Evolutionary conservation across 2,113 vertebrate species (phyloP).

Genomic region (Sapayoa aenigma): DNA sequence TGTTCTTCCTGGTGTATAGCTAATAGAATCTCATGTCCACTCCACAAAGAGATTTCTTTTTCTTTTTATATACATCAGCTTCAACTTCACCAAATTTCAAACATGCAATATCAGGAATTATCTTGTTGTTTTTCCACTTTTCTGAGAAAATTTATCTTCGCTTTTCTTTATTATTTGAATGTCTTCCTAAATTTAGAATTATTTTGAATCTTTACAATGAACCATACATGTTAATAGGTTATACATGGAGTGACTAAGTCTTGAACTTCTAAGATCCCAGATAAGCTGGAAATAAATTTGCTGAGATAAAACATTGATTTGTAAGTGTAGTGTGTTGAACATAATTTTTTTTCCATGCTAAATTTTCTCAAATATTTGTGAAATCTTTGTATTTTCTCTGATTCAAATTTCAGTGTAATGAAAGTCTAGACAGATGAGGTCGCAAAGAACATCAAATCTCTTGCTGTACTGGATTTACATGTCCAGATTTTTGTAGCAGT

Average conservation of each 20-base stretch:
- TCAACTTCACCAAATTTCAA: background rate
- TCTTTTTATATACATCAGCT: background rate
- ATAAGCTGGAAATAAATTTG: background rate
- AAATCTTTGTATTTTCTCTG: background rate
- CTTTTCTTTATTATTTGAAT: background rate
- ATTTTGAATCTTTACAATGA: background rate
- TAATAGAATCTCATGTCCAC: background rate
- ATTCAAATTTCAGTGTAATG: background rate
- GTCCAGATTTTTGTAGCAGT: too few species aligned
- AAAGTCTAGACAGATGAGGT: background rate
- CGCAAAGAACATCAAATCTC: background rate
- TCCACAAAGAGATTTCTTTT: background rate
- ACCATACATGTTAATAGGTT: rapidly evolving
- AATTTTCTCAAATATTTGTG: background rate
- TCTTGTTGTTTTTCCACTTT: background rate
- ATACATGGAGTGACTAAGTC: background rate
- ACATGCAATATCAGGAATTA: background rate
- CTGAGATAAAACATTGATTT: background rate
- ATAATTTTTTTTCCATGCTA: background rate
- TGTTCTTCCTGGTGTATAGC: background rate
- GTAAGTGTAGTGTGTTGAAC: background rate
- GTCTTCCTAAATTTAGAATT: background rate
- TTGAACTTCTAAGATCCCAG: background rate
- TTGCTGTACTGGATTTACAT: too few species aligned
- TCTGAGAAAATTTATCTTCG: background rate